phyloP scores from a whole-genome alignment of 2,113 vertebrate genomes.

The Stegostoma tigrinum region DNA sequence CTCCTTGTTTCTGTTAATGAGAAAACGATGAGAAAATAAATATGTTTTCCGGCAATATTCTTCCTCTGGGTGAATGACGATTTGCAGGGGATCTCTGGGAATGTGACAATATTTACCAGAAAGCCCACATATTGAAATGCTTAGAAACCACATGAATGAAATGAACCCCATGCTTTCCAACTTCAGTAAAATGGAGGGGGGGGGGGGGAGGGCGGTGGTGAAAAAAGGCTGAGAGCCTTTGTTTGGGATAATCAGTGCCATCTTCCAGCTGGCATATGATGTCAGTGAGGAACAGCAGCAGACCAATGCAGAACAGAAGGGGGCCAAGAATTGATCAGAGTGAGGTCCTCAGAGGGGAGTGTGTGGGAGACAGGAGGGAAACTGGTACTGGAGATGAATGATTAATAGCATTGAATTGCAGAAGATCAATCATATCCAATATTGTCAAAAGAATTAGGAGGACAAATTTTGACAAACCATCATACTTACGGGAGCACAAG shows the following conservation, averaged over 20 bases:
- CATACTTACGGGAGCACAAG: neutral
- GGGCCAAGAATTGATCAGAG: no score
- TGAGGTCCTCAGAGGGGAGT: neutral
- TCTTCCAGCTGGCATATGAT: neutral
- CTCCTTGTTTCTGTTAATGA: neutral
- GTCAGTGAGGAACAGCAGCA: neutral
- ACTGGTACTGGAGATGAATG: no score
- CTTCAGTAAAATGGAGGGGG: neutral
- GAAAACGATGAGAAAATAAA: neutral
- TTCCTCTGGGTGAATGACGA: neutral
- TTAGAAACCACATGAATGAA: constrained; percentile 21
- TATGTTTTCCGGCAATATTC: neutral
- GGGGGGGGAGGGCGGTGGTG: no score
- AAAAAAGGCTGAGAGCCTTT: neutral
- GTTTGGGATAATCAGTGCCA: neutral
- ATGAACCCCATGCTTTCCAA: neutral
- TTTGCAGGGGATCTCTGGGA: neutral
- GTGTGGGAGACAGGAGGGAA: neutral
- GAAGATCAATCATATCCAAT: neutral
- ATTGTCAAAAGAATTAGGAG: neutral
- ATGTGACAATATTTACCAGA: neutral
- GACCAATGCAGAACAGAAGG: neutral
- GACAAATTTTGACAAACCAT: neutral
- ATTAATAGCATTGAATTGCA: neutral
- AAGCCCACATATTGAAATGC: neutral